Conservation (phyloP, 2,113 vertebrate species). For the Natator depressus region DNA sequence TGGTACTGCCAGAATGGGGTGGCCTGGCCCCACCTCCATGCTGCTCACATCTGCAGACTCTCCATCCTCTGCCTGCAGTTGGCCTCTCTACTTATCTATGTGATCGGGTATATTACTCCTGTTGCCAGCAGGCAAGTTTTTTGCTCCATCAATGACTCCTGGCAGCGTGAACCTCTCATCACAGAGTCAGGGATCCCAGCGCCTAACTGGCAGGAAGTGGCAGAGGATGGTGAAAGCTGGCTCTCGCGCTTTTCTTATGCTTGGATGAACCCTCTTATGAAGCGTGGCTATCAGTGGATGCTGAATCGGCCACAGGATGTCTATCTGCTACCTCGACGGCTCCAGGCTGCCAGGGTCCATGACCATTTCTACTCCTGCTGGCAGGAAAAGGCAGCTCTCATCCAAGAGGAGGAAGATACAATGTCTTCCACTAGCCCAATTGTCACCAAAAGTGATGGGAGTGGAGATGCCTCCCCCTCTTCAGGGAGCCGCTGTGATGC, state of each 20-base stretch:
- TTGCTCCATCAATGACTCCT: slow-evolving; percentile 70
- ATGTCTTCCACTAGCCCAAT: slow-evolving; percentile 61
- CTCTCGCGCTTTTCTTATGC: slow-evolving; percentile 90
- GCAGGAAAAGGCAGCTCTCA: slow-evolving; percentile 70
- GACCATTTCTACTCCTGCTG: slow-evolving; percentile 83
- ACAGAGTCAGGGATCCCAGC: slow-evolving; percentile 31
- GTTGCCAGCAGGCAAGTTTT: slow-evolving; percentile 59
- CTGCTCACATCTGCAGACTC: slow-evolving; percentile 78
- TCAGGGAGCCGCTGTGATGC: neutral
- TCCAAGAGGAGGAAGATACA: neutral
- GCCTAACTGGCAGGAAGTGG: slow-evolving; percentile 77
- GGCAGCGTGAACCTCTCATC: slow-evolving; percentile 76
- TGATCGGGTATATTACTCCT: slow-evolving; percentile 80
- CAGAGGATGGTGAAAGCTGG: slow-evolving; percentile 91
- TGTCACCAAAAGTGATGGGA: neutral
- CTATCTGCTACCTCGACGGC: slow-evolving; percentile 82
- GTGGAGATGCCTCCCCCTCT: neutral
- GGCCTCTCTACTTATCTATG: slow-evolving; percentile 81
- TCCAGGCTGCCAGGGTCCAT: slow-evolving; percentile 80
- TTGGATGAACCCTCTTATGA: slow-evolving; percentile 91
- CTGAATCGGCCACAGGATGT: slow-evolving; percentile 83
- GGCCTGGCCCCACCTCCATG: slow-evolving; percentile 66
- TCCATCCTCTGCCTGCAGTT: slow-evolving; percentile 81
- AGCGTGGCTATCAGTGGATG: slow-evolving; percentile 81
- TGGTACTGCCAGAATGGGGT: slow-evolving; percentile 74